A percentile compares a stretch with the other conserved stretches of the same genome.
Conservation (phyloP, 2,888 invertebrate species). For the Drosophila quinaria region DNA sequence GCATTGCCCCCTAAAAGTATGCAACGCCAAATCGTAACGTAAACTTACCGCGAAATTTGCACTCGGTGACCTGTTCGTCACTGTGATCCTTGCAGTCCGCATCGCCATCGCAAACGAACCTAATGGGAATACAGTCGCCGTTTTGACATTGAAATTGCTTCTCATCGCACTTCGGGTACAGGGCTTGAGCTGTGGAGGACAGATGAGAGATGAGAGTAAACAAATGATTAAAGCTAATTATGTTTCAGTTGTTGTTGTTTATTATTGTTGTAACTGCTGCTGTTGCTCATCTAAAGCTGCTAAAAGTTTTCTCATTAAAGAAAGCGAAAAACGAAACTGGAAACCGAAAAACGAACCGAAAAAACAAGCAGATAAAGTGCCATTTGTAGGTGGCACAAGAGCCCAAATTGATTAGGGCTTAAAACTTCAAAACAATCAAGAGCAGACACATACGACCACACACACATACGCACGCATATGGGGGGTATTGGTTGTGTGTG, state of each 20-base stretch:
- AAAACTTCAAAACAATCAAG: constrained; percentile 78
- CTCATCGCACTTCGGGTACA: constrained; percentile 81
- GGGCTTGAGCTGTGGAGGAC: constrained; percentile 73
- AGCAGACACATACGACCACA: constrained; percentile 46
- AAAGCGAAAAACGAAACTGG: constrained; percentile 31
- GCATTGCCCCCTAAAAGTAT: constrained; percentile 53
- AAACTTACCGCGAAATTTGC: constrained; percentile 88
- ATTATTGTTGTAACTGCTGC: constrained; percentile 16
- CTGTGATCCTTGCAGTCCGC: constrained; percentile 93
- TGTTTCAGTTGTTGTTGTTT: constrained; percentile 23
- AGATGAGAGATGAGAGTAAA: constrained; percentile 42
- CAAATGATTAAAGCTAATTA: constrained; percentile 77
- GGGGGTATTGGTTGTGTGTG: neutral
- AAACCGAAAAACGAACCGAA: constrained; percentile 31
- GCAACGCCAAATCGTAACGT: constrained; percentile 24
- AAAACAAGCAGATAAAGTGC: constrained; percentile 31
- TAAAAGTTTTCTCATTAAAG: constrained; percentile 75
- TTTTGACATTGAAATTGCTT: constrained; percentile 92
- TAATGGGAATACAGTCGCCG: constrained; percentile 91
- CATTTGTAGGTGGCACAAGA: constrained; percentile 52
- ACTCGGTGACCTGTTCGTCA: constrained; percentile 91
- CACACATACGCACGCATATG: constrained; percentile 9
- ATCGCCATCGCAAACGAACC: constrained; percentile 92
- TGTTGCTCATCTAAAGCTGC: constrained; percentile 42
- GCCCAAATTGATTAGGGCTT: constrained; percentile 81